A percentile compares a stretch with the other conserved stretches of the same genome.
phyloP scores from a whole-genome alignment of 1,140 invertebrate species.

The Apis florea region DNA sequence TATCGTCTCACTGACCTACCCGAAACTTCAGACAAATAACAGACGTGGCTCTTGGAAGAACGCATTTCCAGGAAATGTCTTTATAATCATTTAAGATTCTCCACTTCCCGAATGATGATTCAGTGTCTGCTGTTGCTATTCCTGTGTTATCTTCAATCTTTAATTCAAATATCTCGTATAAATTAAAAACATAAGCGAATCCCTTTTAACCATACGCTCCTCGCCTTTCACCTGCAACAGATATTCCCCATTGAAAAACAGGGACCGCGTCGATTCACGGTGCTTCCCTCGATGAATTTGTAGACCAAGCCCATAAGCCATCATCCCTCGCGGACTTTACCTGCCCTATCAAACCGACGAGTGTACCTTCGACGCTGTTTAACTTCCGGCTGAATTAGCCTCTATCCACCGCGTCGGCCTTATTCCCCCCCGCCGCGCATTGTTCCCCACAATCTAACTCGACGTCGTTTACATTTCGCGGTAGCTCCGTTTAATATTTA shows the following conservation, averaged over 20 bases:
- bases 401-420: constrained; percentile 58
- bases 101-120: too few relatives aligned
- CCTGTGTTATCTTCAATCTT: too few relatives aligned
- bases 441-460: constrained; percentile 71
- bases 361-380: constrained; percentile 71
- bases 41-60: too few relatives aligned
- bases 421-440: constrained; percentile 50
- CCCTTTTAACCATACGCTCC: too few relatives aligned
- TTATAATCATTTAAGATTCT: too few relatives aligned
- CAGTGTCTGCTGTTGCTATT: too few relatives aligned
- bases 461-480: constrained; percentile 70
- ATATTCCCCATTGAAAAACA: neutral
- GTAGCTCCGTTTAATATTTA: constrained; percentile 71
- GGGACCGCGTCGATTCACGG: neutral
- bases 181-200: too few relatives aligned
- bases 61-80: too few relatives aligned
- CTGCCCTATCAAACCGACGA: constrained; percentile 37
- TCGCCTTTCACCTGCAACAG: neutral
- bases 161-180: too few relatives aligned
- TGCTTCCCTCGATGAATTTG: constrained; percentile 60
- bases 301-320: constrained; percentile 45
- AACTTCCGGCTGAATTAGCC: constrained; percentile 76
- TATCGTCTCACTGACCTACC: too few relatives aligned
- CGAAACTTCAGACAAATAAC: too few relatives aligned
- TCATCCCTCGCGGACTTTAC: neutral